Percentiles rank a stretch among this genome's conserved stretches.
phyloP scores from a whole-genome alignment of 92 coral and sea anemone genomes.

The Paramuricea clavata region DNA sequence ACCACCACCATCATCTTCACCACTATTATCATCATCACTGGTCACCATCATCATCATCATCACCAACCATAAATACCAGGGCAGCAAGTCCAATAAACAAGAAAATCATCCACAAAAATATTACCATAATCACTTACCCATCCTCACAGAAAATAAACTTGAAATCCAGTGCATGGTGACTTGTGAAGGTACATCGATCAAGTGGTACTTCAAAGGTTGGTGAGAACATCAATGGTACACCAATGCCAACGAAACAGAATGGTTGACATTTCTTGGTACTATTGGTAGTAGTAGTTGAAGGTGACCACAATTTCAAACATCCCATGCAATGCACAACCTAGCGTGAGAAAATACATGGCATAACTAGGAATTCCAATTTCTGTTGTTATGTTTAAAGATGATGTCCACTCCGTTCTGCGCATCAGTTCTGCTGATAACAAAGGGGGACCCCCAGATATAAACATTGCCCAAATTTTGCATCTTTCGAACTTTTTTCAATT shows the following conservation, averaged over 20 bases:
- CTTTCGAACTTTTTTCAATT: too few relatives aligned
- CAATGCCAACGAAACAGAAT: constrained; percentile 90
- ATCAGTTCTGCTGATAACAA: too few relatives aligned
- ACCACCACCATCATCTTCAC: background rate
- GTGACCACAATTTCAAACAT: constrained; percentile 77
- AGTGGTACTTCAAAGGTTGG: constrained; percentile 98
- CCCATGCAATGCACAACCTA: constrained; percentile 99
- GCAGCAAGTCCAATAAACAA: background rate
- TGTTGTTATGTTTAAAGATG: too few relatives aligned
- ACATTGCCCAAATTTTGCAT: too few relatives aligned
- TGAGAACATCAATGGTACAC: constrained; percentile 93
- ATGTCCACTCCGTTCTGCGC: too few relatives aligned
- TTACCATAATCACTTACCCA: constrained; percentile 60
- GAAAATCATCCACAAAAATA: background rate
- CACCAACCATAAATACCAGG: background rate
- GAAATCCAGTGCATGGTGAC: constrained; percentile 98
- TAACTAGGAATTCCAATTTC: background rate
- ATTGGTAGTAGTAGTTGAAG: constrained; percentile 59
- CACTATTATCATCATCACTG: background rate
- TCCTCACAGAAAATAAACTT: constrained; percentile 96
- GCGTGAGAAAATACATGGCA: background rate
- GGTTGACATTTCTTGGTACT: constrained; percentile 76
- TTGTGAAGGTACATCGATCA: constrained; percentile 96
- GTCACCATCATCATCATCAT: background rate
- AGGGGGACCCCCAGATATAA: too few relatives aligned